Evolutionary conservation across 2,888 invertebrate genomes (phyloP), one percentile per base, ranked within the genome.

Genomic region (Didymodactylos carnosus): DNA sequence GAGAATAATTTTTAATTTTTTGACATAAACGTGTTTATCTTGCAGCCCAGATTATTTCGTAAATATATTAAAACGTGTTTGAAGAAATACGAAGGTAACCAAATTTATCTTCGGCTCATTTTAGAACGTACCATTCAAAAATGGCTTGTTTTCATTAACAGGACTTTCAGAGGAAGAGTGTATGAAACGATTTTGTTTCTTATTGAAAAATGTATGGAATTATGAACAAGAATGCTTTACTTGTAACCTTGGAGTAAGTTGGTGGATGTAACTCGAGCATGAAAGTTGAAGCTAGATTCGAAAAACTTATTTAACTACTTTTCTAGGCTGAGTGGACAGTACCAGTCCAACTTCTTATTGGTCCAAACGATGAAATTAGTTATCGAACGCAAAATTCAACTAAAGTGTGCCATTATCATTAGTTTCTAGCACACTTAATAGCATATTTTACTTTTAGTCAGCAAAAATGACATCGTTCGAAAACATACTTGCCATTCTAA

Each of bases 151-250:
- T n/a, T n/a, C n/a, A n/a, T n/a, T n/a, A n/a, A n/a, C n/a, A n/a
- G n/a, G n/a, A n/a, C 86, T 88, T 76, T 87, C 87, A 46, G 91
- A 91, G 81, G 87, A 88, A 46, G 92, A 93, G 73, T 92, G 91
- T 81, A 91, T 92, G 87, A 87, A 91, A 79, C 89, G 89, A 80
- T 94, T 93, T 85, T 88, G 97, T 78, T 91, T 93, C 78, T 88
- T 91, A 39, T 87, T 98, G 79, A 88, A 89, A 81, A 87, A 88
- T 70, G 89, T 94, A 81, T 90, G 90, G 81, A 89, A 90, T 77
- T 95, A 90, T 83, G 92, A 94, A 82, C 89, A 92, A 78, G 97
- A 97, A 85, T 88, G 90, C 76, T 97, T 94, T 85, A 88, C 90
- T 75, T 94, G 94, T 79, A 91, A 92, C 78, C 87, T 97, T 76